Conservation (phyloP, 1,140 invertebrate genomes). For the Helicoverpa zea region DNA sequence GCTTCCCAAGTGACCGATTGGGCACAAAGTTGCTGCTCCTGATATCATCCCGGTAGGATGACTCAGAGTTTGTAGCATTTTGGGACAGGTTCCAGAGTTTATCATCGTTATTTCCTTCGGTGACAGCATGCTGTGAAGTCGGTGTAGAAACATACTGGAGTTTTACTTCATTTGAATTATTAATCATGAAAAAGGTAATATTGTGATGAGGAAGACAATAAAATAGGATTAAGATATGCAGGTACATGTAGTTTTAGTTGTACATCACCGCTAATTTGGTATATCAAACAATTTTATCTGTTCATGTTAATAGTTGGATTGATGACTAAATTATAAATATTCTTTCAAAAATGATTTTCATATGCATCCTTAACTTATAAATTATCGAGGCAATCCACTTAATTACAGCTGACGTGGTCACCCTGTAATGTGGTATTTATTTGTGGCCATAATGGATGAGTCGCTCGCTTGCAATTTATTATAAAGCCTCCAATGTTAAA, state of each 20-base stretch:
- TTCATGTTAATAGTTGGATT: no score
- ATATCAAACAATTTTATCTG: no score
- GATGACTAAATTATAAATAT: no score
- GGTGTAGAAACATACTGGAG: no score
- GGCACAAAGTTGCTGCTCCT: conserved; percentile 40
- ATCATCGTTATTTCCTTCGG: no score
- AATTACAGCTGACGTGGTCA: conserved; percentile 18
- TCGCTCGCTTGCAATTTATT: conserved; percentile 41
- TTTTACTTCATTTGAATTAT: no score
- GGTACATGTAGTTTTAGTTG: no score
- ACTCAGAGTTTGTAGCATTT: not conserved
- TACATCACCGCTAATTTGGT: no score
- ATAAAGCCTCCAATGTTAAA: conserved; percentile 44
- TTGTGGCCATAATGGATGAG: conserved; percentile 47
- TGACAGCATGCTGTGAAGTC: no score
- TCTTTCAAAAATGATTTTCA: not conserved
- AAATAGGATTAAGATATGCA: no score
- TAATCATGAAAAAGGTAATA: no score
- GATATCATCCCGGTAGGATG: conserved; percentile 41
- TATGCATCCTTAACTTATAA: not conserved
- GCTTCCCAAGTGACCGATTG: conserved; percentile 54
- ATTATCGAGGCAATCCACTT: conserved; percentile 21
- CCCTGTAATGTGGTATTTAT: conserved; percentile 41
- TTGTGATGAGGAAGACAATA: no score
- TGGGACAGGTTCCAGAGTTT: not conserved